A percentile compares a stretch with the other conserved stretches of the same genome.
These are phyloP conservation scores for Crepidodera aurea DNA, from an alignment of 2,888 invertebrate species.

Conservation along the genomic window DNA sequence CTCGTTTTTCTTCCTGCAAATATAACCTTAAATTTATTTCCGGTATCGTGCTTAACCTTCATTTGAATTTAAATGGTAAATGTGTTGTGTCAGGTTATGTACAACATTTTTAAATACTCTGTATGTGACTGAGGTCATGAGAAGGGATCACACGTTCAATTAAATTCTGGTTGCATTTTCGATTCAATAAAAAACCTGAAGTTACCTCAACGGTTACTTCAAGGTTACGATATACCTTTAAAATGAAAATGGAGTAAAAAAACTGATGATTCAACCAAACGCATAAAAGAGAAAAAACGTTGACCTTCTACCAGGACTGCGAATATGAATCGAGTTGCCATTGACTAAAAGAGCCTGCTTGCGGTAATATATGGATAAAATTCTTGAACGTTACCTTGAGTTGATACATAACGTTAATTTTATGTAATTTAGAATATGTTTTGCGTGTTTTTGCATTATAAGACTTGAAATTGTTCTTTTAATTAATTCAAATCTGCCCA, in stretches of 20 bases:
- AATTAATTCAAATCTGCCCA: not conserved
- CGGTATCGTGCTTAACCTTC: slow-evolving; percentile 19
- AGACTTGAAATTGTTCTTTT: not conserved
- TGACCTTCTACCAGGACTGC: slow-evolving; percentile 10
- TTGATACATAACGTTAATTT: slow-evolving; percentile 32
- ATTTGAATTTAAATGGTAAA: not conserved
- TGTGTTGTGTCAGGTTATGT: slow-evolving; percentile 2
- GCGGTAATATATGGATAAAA: slow-evolving; percentile 30
- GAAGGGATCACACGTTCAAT: slow-evolving; percentile 20
- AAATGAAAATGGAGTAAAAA: slow-evolving; percentile 17
- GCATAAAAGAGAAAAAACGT: not conserved
- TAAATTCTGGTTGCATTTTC: too few relatives aligned
- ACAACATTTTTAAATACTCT: not conserved
- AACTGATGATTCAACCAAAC: slow-evolving; percentile 17
- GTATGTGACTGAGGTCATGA: not conserved
- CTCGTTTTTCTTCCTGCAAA: slow-evolving; percentile 23
- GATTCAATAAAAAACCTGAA: too few relatives aligned
- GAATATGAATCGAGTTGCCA: slow-evolving; percentile 7
- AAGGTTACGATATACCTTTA: slow-evolving; percentile 21
- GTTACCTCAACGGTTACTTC: slow-evolving; percentile 32
- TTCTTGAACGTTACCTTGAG: slow-evolving; percentile 29
- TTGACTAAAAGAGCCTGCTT: not conserved
- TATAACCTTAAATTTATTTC: slow-evolving; percentile 24
- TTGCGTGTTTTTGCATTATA: not conserved
- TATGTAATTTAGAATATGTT: slow-evolving; percentile 24